Evolutionary conservation across 2,113 vertebrate genomes (phyloP), one percentile per base, ranked within the genome.

Genomic region (Rhinolophus ferrumequinum): DNA sequence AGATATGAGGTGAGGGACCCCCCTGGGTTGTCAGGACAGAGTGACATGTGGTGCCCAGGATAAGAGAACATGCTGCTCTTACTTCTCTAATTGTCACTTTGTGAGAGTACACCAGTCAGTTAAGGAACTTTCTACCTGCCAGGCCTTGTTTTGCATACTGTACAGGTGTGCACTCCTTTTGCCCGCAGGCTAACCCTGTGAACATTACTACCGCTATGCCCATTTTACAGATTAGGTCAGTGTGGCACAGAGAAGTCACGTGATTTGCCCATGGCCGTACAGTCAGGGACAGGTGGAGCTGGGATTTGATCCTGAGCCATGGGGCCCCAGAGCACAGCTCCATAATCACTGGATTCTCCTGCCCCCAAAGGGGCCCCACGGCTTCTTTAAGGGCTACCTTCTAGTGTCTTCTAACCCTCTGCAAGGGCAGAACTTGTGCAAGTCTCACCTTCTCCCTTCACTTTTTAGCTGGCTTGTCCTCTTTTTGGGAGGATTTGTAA

Each of bases 21-120:
- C 30, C 33, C 16, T 33, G 69, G 50, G 15, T 12, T 30, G 24
- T 38, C 50, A 2, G 15, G 6, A 22, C 16, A 70, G 26, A 24
- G 69, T 30, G 18, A 0, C 30, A 41, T n/a, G 50, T n/a, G 8
- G 26, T 38, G 38, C 52, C 52, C 30, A n/a, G 56, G 54, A 21
- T 9, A 24, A 21, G 28, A 72, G 33, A n/a, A 41, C 14, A 47
- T 7, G 5, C 35, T 47, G 52, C 50, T 62, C 33, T 73, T 54
- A 33, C 8, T 77, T 33, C 38, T 73, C 47, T 52, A 21, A 12
- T 2, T 47, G 28, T 35, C 5, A 8, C 18, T 1, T 64, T 19
- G 0, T n/a, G 30, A 52, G 6, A 16, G 38, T 1, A 1, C 16
- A 3, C 4, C 8, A 30, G 21, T 54, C 47, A 10, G 18, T 35